A percentile compares a stretch with the other conserved stretches of the same genome.
Evolutionary conservation across 2,113 vertebrate species (phyloP).

Genomic region (Callospermophilus lateralis): DNA sequence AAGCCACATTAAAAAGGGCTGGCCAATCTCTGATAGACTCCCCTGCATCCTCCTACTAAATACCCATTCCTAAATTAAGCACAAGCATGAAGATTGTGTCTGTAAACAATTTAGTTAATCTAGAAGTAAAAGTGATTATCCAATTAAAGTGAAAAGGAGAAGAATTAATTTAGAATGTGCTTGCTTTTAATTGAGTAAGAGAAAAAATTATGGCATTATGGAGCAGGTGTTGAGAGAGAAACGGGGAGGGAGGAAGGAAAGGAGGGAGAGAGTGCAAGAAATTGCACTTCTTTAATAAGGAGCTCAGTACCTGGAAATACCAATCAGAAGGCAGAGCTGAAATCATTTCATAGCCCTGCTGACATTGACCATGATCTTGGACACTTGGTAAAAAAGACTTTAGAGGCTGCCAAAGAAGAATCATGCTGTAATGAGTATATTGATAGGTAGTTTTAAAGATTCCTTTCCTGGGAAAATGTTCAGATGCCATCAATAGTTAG

Average conservation of each 20-base stretch:
- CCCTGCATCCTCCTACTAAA: neutral
- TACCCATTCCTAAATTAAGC: neutral
- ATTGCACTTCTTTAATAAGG: neutral
- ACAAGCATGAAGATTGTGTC: neutral
- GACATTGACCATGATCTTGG: neutral
- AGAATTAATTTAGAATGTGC: slow-evolving; percentile 54
- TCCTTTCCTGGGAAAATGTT: neutral
- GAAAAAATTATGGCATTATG: neutral
- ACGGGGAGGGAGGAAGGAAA: accelerated
- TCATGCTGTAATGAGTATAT: neutral
- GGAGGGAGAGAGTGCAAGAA: no score
- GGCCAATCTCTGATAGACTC: neutral
- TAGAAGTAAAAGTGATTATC: slow-evolving; percentile 56
- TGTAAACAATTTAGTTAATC: slow-evolving; percentile 55
- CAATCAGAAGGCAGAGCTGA: neutral
- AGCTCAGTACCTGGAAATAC: neutral
- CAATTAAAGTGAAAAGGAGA: slow-evolving; percentile 55
- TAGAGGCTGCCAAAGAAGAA: neutral
- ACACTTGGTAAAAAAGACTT: neutral
- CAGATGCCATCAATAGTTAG: neutral
- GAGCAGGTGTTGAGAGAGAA: neutral
- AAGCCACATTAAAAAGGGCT: neutral
- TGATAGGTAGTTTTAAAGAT: neutral
- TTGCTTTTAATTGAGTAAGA: slow-evolving; percentile 37
- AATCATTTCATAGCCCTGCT: neutral